A percentile compares a stretch with the other conserved stretches of the same genome.
These are phyloP conservation scores for Drosophila ironensis DNA, from an alignment of 1,140 invertebrate genomes.

Conservation along the genomic window DNA sequence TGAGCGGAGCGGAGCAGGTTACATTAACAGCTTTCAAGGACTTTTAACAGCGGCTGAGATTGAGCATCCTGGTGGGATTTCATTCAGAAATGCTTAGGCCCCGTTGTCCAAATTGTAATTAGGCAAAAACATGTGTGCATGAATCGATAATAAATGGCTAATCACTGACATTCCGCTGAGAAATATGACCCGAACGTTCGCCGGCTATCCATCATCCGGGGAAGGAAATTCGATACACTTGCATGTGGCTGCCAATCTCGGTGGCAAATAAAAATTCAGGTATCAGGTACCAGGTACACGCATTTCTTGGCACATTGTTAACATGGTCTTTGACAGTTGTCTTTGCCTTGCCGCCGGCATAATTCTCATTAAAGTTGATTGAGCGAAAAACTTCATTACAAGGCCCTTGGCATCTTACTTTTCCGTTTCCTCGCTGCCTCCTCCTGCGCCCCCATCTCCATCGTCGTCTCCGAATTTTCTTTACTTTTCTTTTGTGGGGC, in stretches of 20 bases:
- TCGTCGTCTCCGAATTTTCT: not conserved
- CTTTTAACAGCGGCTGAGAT: constrained; percentile 6
- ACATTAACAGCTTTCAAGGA: constrained; percentile 1
- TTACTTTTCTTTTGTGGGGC: not conserved
- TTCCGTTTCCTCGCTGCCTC: too few relatives aligned
- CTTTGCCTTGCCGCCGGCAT: constrained; percentile 49
- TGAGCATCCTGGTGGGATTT: not conserved
- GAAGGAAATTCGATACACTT: constrained; percentile 24
- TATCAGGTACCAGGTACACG: constrained; percentile 19
- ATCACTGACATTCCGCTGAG: not conserved
- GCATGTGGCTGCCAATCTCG: not conserved
- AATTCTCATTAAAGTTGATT: constrained; percentile 78
- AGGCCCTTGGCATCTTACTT: constrained; percentile 15
- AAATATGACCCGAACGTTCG: not conserved
- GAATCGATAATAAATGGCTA: constrained; percentile 23
- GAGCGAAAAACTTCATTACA: constrained; percentile 78
- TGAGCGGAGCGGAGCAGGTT: not conserved
- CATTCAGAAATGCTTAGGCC: not conserved
- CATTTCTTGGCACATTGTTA: constrained; percentile 64
- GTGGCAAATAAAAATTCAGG: not conserved
- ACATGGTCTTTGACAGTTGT: constrained; percentile 64
- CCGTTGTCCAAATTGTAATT: constrained; percentile 6
- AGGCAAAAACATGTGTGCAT: constrained; percentile 11
- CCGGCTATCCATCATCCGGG: constrained; percentile 36
- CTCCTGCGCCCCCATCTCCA: not conserved